phyloP scores from a whole-genome alignment of 2,888 invertebrate genomes.

The Stenodema calcarata region DNA sequence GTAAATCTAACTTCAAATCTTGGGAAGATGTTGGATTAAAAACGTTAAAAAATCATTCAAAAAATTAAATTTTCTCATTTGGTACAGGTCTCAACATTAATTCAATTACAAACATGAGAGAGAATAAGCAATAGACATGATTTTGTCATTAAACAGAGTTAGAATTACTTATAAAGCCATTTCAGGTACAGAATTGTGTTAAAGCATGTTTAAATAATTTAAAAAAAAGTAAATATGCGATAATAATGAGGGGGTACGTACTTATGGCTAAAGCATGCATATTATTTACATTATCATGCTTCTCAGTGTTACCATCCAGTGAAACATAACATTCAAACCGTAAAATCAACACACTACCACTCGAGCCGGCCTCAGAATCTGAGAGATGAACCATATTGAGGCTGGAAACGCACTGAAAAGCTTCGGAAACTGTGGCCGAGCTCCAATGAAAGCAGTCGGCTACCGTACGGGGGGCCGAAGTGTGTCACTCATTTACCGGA shows the following conservation, averaged over 20 bases:
- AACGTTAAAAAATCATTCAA: no score
- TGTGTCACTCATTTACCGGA: constrained; percentile 24
- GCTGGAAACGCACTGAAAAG: constrained; percentile 4
- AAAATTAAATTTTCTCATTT: no score
- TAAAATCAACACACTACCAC: constrained; percentile 23
- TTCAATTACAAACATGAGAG: no score
- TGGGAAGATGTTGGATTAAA: no score
- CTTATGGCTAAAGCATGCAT: constrained; percentile 26
- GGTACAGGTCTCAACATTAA: no score
- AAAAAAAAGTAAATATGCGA: no score
- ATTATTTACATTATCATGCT: constrained; percentile 44
- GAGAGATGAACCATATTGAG: constrained; percentile 19
- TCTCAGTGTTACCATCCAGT: background rate
- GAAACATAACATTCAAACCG: constrained; percentile 37
- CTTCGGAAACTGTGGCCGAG: background rate
- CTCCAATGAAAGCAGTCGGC: background rate
- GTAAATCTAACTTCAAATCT: no score
- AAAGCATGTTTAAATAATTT: no score
- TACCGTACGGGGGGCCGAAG: background rate
- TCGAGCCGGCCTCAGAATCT: constrained; percentile 14
- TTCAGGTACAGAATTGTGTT: no score
- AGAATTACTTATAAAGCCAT: no score
- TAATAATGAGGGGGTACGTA: background rate
- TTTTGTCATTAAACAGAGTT: no score
- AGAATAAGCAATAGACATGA: no score